Percentiles rank a stretch among this genome's conserved stretches.
Conservation (phyloP, 2,888 invertebrate species). For the Dinocampus coccinellae region DNA sequence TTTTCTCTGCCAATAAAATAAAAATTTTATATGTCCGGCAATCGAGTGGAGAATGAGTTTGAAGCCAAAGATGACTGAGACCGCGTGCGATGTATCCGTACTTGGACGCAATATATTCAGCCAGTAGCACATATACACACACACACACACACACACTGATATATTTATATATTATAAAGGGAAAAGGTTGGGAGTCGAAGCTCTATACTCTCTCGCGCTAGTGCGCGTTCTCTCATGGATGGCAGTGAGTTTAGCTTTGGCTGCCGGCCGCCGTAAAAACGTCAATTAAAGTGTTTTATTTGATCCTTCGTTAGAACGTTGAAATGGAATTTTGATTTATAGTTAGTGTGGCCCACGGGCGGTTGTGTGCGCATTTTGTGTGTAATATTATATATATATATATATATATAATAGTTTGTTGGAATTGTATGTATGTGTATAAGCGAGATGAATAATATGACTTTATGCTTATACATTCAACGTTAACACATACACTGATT, state of each 20-base stretch:
- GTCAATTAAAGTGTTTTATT: conserved; percentile 71
- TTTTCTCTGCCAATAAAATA: not conserved
- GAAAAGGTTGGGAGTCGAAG: not conserved
- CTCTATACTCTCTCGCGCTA: conserved; percentile 43
- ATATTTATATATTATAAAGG: not conserved
- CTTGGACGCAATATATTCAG: conserved; percentile 8
- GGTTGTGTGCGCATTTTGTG: conserved; percentile 41
- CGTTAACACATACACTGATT: conserved; percentile 44
- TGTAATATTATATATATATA: conserved; percentile 17
- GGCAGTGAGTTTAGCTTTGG: conserved; percentile 57
- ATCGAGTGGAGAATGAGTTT: conserved; percentile 1
- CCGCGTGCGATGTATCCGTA: conserved; percentile 9
- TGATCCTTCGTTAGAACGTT: conserved; percentile 71
- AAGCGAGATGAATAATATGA: conserved; percentile 11
- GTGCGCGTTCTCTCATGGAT: conserved; percentile 49
- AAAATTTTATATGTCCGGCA: conserved; percentile 1
- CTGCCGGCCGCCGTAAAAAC: conserved; percentile 70
- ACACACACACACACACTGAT: not conserved
- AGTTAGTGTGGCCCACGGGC: conserved; percentile 49
- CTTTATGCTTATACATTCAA: conserved; percentile 14
- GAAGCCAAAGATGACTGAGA: conserved; percentile 1
- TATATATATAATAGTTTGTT: conserved; percentile 34
- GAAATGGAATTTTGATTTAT: conserved; percentile 71
- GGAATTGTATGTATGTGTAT: not conserved
- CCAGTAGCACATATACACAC: not conserved